A percentile compares a stretch with the other conserved stretches of the same genome.
These are phyloP conservation scores for Bombus ignitus DNA, from an alignment of 1,140 invertebrate genomes.

Conservation along the genomic window DNA sequence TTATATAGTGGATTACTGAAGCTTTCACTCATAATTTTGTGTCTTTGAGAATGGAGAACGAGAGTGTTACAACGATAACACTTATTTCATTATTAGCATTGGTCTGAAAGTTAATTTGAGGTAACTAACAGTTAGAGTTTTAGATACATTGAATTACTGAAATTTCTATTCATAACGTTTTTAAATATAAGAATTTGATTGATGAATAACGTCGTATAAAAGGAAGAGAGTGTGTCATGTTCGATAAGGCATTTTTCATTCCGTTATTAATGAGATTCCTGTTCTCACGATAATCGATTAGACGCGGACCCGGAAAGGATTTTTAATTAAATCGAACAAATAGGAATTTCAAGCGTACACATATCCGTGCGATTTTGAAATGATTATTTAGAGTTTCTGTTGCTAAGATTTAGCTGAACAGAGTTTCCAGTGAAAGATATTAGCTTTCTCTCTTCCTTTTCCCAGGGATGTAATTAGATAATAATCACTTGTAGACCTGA, in stretches of 20 bases:
- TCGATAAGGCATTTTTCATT: neutral
- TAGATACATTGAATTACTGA: too few relatives aligned
- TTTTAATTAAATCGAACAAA: constrained; percentile 10
- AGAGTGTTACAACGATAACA: too few relatives aligned
- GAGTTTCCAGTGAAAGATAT: neutral
- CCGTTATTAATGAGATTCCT: neutral
- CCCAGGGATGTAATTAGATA: constrained; percentile 8
- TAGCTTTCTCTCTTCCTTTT: neutral
- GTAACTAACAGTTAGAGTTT: too few relatives aligned
- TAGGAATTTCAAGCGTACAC: neutral
- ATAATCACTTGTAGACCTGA: neutral
- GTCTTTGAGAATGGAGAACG: too few relatives aligned
- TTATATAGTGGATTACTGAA: too few relatives aligned
- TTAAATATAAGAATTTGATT: neutral
- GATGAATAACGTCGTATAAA: neutral
- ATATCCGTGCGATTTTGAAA: neutral
- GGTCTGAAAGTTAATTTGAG: too few relatives aligned
- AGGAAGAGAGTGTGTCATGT: neutral
- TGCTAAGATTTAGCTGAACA: neutral
- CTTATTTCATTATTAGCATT: too few relatives aligned
- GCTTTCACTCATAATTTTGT: too few relatives aligned
- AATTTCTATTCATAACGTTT: too few relatives aligned
- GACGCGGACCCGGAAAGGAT: neutral
- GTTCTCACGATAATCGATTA: neutral
- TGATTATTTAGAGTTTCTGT: neutral